A percentile compares a stretch with the other conserved stretches of the same genome.
Evolutionary conservation across 2,797 vertebrate species (phyloP).

Genomic region (Xenops minutus): DNA sequence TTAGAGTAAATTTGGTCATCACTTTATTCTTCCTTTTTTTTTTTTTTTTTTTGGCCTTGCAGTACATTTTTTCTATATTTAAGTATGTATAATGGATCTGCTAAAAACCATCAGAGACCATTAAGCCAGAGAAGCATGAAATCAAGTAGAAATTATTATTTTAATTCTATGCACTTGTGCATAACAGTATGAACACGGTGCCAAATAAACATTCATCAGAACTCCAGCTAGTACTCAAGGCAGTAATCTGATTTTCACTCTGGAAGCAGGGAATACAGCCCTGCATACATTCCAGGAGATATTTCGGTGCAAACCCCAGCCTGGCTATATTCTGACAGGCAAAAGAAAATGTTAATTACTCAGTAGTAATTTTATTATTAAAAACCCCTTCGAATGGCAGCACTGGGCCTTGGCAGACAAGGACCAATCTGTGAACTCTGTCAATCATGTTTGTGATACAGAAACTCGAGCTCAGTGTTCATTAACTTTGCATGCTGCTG

Average conservation of each 20-base stretch:
- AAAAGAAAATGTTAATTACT: background rate
- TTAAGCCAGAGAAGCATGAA: slow-evolving; percentile 76
- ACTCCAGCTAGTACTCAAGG: slow-evolving; percentile 36
- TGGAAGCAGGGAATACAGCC: slow-evolving; percentile 16
- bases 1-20: slow-evolving; percentile 59
- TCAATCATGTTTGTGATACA: background rate
- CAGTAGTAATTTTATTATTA: background rate
- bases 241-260: slow-evolving; percentile 52
- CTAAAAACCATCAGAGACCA: slow-evolving; percentile 64
- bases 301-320: background rate
- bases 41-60: background rate
- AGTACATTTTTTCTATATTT: slow-evolving; percentile 51
- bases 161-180: slow-evolving; percentile 74
- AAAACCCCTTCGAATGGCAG: background rate
- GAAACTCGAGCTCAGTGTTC: background rate
- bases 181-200: slow-evolving; percentile 56
- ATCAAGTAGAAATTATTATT: slow-evolving; percentile 77
- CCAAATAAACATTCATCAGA: slow-evolving; percentile 72
- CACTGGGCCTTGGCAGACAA: background rate
- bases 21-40: slow-evolving; percentile 20
- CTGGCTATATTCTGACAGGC: background rate
- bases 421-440: background rate
- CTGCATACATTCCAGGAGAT: background rate
- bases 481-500: background rate
- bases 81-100: slow-evolving; percentile 66